Base-by-base conservation (phyloP, 2,888 invertebrate genomes). In the Amorpha juglandis region DNA sequence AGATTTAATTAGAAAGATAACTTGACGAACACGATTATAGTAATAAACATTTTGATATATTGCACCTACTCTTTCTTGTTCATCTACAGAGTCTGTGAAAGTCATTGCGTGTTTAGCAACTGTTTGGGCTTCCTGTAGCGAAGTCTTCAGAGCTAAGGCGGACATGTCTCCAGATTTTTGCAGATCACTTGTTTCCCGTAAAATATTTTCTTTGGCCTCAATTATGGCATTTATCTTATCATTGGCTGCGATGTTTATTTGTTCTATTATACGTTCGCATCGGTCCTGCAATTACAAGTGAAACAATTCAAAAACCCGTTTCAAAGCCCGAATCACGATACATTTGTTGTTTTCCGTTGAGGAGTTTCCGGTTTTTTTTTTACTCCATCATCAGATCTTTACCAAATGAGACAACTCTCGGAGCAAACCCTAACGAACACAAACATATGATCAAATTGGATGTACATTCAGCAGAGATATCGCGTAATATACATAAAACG, bases 211-310 rank as follows among this genome's bases (percentile, higher is more conserved):
- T 76, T 94, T 94, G 16, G 88, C 82, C 66, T 89, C 87, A 27
- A 88, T 78, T 35, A 95, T 89, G 8, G 88, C 84, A 27, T 88
- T 87, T 63, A 95, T 94, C 80, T 94, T 94, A 52, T 91, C 90
- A 65, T 94, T 91, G 0, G 94, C 89, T 0, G 94, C 90, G 66
- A 87, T 78, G 62, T 89, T 90, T 69, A 95, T 94, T 74, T 92
- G 93, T 70, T 94, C 92, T 12, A 86, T 85, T 69, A 95, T 87
- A 63, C 92, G 92, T 63, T 94, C 94, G 68, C 94, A 94, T 63
- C 94, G 94, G 68, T 91, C 92, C 91, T 94, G 73, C 33, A 16
- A 65, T 52, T 21, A n/a, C 63, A 35, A 62, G 27, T 51, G 0
- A 1, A 4, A 11, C n/a, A 33, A 9, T 51, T 51, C 51, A 27